phyloP scores from a whole-genome alignment of 1,140 invertebrate genomes.

The Pseudobourletiella spinata region DNA sequence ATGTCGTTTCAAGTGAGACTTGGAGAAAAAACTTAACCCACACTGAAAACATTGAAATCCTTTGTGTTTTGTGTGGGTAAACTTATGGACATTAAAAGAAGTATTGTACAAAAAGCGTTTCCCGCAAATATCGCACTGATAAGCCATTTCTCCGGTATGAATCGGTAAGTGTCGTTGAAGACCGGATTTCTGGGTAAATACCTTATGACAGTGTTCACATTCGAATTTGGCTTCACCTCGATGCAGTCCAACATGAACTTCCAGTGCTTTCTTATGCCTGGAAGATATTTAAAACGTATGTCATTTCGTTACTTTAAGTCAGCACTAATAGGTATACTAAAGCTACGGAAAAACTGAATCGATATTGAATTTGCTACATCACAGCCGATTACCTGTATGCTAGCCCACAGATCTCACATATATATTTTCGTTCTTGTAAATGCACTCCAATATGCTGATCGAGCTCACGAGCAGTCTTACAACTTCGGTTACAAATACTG shows the following conservation, averaged over 20 bases:
- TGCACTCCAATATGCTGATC: conserved; percentile 40
- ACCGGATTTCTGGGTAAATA: conserved; percentile 58
- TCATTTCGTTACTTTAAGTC: neutral
- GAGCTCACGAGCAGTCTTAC: conserved; percentile 41
- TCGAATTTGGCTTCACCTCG: conserved; percentile 60
- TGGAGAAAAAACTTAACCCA: conserved; percentile 34
- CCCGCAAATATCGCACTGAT: conserved; percentile 55
- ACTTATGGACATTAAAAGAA: conserved; percentile 41
- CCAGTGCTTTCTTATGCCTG: conserved; percentile 54
- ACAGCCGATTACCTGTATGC: conserved; percentile 37
- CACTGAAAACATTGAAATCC: conserved; percentile 37
- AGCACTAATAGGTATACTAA: neutral
- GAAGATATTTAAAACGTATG: conserved; percentile 34
- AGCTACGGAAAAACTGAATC: neutral
- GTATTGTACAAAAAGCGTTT: conserved; percentile 60
- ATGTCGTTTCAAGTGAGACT: conserved; percentile 37
- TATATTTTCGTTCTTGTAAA: conserved; percentile 41
- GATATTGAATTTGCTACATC: conserved; percentile 13
- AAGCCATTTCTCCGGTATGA: conserved; percentile 53
- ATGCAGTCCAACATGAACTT: conserved; percentile 57
- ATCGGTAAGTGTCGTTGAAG: conserved; percentile 56
- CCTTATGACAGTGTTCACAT: conserved; percentile 66
- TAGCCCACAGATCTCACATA: conserved; percentile 55
- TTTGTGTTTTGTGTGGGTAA: conserved; percentile 37
- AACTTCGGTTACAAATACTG: conserved; percentile 42